Evolutionary conservation across 2,113 vertebrate species (phyloP), one percentile per base, ranked within the genome.

Genomic region (Pycnonotus jocosus): DNA sequence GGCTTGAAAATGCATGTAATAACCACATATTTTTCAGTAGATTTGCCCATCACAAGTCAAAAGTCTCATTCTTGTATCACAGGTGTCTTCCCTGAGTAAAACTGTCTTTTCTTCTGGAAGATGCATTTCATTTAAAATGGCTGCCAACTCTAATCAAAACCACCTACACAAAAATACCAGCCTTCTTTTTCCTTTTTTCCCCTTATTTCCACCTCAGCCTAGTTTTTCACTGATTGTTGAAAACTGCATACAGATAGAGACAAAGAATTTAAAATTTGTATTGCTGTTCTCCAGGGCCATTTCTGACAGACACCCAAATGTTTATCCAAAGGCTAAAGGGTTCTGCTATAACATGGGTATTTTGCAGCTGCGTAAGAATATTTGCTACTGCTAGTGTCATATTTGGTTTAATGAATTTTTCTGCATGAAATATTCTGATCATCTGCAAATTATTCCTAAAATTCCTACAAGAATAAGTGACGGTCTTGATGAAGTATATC

Each of bases 81-180:
- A 11, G 77, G 70, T 90, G 76, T 96, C 92, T 95, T 94, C 40
- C 71, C n/a, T 92, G 66, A 86, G 78, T 90, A 94, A 97, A 96
- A 93, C 77, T 94, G 44, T 60, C 93, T 95, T 96, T 96, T 96
- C 86, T 97, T 97, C 88, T 95, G 79, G 86, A 88, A 95, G 86
- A 96, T 94, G 58, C 21, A 89, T 94, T 74, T 89, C 50, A 17
- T 97, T 96, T 97, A 70, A 97, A 97, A 96, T 96, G 95, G 88
- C 76, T 96, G 92, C 84, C 65, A 92, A 19, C 23, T 95, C 65
- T 92, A 95, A 95, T 96, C 95, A 97, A 98, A 97, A 93, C 66
- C 76, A 96, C 57, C 81, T 92, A 95, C 68, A 38, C 74, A 95
- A 74, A 69, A 97, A 92, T 72, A 70, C 9, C 73, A 76, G 88